Percentiles rank a stretch among this genome's conserved stretches.
Evolutionary conservation across 2,797 vertebrate species (phyloP).

Genomic region (Coranthus polyacanthus): DNA sequence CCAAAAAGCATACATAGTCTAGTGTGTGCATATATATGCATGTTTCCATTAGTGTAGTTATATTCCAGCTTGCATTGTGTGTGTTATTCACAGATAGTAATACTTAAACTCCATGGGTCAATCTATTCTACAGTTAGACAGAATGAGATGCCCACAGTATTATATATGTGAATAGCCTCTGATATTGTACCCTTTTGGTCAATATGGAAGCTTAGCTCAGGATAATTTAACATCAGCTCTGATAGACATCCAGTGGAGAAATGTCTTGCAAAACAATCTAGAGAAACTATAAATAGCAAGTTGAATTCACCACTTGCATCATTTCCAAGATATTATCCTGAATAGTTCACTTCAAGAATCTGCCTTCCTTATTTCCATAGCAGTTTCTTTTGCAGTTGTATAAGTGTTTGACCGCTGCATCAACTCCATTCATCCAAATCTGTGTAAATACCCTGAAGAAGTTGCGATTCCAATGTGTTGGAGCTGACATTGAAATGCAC

Average conservation of each 20-base stretch:
- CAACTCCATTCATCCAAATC: not conserved
- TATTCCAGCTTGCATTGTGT: no score
- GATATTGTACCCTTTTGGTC: constrained; percentile 25
- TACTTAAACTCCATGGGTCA: constrained; percentile 28
- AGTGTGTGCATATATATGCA: not conserved
- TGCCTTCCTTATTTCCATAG: no score
- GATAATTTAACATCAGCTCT: constrained; percentile 33
- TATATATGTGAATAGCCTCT: no score
- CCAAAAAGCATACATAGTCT: constrained; percentile 1
- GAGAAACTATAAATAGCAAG: constrained; percentile 1
- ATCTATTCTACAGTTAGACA: constrained; percentile 42
- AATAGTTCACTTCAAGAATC: not conserved
- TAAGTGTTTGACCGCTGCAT: not conserved
- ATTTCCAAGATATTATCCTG: constrained; percentile 4
- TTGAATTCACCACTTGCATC: not conserved
- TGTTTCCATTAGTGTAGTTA: no score
- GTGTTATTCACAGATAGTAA: constrained; percentile 40
- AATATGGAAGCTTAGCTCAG: constrained; percentile 13
- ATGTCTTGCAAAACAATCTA: constrained; percentile 20
- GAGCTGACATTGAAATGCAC: constrained; percentile 12
- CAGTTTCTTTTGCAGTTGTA: not conserved
- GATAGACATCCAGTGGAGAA: no score
- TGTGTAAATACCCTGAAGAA: constrained; percentile 7
- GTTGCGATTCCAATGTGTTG: not conserved
- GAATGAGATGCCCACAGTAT: constrained; percentile 26